Percentiles rank a stretch among this genome's conserved stretches.
phyloP scores from a whole-genome alignment of 2,113 vertebrate genomes.

The Malurus cyaneus region DNA sequence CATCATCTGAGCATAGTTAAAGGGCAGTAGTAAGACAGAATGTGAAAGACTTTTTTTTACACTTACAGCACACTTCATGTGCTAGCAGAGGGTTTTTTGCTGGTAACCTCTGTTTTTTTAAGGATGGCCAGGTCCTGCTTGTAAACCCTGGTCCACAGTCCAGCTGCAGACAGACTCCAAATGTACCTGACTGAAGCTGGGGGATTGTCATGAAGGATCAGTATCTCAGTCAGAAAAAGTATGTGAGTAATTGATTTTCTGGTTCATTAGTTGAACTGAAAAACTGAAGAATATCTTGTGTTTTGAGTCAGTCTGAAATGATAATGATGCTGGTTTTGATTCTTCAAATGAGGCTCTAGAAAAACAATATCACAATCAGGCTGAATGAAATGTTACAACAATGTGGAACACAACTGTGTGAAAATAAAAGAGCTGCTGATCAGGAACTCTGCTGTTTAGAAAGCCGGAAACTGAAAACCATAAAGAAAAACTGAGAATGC shows the following conservation, averaged over 20 bases:
- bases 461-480: not conserved
- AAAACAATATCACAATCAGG: not conserved
- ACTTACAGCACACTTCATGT: not conserved
- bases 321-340: not conserved
- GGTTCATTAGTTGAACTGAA: not conserved
- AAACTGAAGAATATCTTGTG: not conserved
- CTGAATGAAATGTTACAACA: not conserved
- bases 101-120: not conserved
- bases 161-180: not conserved
- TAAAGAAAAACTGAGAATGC: not conserved
- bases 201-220: not conserved
- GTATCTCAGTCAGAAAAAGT: not conserved
- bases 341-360: not conserved
- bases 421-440: not conserved
- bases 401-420: rapidly evolving
- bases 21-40: not conserved
- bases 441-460: not conserved
- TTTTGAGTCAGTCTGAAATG: not conserved
- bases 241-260: not conserved
- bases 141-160: not conserved
- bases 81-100: not conserved
- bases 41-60: not conserved
- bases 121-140: not conserved
- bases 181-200: not conserved
- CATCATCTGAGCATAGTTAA: not conserved